Evolutionary conservation across 2,113 vertebrate species (phyloP), one percentile per base, ranked within the genome.

Genomic region (Pycnonotus jocosus): DNA sequence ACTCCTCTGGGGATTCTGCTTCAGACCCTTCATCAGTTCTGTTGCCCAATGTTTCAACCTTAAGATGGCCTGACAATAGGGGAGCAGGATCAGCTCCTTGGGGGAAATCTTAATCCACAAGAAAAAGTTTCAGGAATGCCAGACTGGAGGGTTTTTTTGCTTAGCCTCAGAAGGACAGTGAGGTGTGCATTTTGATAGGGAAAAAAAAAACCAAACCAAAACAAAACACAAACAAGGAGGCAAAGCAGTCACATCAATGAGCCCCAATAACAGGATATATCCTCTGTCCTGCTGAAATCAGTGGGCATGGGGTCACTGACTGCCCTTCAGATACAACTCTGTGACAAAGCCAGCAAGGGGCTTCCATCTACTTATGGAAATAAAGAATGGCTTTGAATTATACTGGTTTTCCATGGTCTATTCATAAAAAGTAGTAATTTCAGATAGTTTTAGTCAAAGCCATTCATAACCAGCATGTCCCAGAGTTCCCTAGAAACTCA

Each of bases 311-410:
- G 25, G 15, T 12, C 58, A 22, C 31, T 1, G 2, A 33, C 37
- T 13, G 10, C 25, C 3, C 45, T 42, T 48, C 7, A 15, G 37
- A 27, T n/a, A 10, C 0, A 0, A 14, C 45, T 27, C 61, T 65
- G 66, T 25, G 19, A 2, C 22, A 12, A 6, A 21, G 30, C 5
- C 4, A 1, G 20, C 20, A 28, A 30, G 51, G 10, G 15, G 1
- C 5, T 53, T 60, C 42, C 48, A 37, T 31, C 30, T 28, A 13
- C 42, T 50, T 12, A 20, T 2, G 42, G 62, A 47, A 24, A 38
- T 20, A 30, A 61, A 40, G 33, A 45, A n/a, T 24, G 0, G 0
- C 42, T 83, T 88, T 33, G 23, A 11, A 6, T 70, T 35, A 7
- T 3, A 9, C 35, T 33, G 40, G 15, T 40, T 11, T 84, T 65